Conservation (phyloP, 2,797 vertebrate species). For the Sitta carolinensis region DNA sequence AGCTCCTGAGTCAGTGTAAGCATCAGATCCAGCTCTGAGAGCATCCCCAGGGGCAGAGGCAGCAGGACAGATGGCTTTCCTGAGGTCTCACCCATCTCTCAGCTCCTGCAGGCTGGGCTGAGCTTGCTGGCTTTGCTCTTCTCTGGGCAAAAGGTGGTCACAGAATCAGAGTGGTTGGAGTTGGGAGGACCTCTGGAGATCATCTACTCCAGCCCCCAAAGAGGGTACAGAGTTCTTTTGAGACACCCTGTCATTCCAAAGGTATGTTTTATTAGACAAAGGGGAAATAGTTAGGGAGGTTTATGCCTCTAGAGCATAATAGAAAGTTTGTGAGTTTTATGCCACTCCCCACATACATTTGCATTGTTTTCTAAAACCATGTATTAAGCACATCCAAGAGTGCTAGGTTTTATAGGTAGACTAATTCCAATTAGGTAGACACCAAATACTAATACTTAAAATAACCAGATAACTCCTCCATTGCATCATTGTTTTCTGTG, state of each 20-base stretch:
- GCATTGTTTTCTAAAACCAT: neutral
- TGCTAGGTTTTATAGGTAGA: neutral
- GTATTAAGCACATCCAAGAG: accelerated
- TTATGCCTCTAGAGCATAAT: neutral
- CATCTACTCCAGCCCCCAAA: neutral
- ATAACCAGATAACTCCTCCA: neutral
- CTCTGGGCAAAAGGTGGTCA: neutral
- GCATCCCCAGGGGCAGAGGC: neutral
- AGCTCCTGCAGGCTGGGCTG: neutral
- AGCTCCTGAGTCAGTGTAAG: neutral
- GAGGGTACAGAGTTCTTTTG: neutral
- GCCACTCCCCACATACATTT: accelerated
- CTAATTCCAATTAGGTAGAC: neutral
- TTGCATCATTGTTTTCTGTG: neutral
- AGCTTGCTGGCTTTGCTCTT: neutral
- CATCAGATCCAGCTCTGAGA: neutral
- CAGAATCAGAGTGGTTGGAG: neutral
- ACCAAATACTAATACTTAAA: neutral
- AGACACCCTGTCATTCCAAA: neutral
- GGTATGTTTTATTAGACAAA: neutral
- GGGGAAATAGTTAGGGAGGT: neutral
- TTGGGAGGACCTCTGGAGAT: neutral
- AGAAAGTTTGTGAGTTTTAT: neutral
- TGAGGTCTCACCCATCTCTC: neutral
- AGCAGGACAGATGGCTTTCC: neutral